Evolutionary conservation across 2,797 vertebrate species (phyloP), one percentile per base, ranked within the genome.

Genomic region (Cryptoblepharus egeriae): DNA sequence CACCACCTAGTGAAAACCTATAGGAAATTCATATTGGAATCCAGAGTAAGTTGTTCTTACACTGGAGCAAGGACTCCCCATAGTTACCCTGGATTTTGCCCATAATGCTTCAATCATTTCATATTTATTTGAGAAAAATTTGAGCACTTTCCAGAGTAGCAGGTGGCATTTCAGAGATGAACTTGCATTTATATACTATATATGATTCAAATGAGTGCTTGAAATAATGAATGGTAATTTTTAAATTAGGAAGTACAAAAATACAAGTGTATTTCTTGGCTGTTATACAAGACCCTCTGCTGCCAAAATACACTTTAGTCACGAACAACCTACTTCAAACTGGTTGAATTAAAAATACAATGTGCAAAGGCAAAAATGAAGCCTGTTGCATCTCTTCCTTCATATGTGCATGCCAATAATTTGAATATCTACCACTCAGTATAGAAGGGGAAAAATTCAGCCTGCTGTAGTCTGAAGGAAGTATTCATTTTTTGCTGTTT

Each of bases 181-280:
- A 89, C 92, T 92, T 93, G 81, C 64, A 42, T 87, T 91, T 89
- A 81, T 91, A 91, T 92, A 61, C 88, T 84, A 85, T 90, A 88
- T 65, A 87, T 35, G 75, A 93, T 93, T 86, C 81, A 93, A 90
- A 94, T 92, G 57, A 89, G 74, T 60, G 45, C 37, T 61, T 77
- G 82, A 87, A 79, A 80, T 83, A 88, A 79, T 84, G 81, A 91
- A 85, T 64, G 91, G 52, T 63, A 93, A 92, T 93, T 91, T 57
- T 65, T 69, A 12, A 45, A 75, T 81, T 49, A 90, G 18, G 79
- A 88, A 89, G 52, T 85, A 35, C 57, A 85, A 75, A 88, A 89
- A 92, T 84, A 89, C 58, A 88, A 81, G 68, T 88, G 82, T 80
- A 91, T 77, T 1, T 37, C 85, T 88, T 49, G 83, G 77, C 58